Base-by-base conservation (phyloP, 64 coral and sea anemone genomes). In the Pocillopora damicornis region DNA sequence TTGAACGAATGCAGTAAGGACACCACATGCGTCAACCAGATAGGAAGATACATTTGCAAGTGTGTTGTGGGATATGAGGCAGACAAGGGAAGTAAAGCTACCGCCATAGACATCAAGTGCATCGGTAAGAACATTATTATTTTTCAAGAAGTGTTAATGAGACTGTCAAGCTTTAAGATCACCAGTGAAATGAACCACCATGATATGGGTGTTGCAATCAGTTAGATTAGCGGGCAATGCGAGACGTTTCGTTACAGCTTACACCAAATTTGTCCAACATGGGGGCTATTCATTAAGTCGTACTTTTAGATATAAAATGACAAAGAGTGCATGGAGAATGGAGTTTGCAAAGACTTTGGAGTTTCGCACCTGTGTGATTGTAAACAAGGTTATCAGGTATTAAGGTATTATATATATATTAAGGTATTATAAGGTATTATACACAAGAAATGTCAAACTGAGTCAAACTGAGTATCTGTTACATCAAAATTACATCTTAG, bases 1-100 rank as follows among this genome's bases (percentile, higher is more conserved):
- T 26, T 64, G 13, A 35, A 26, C 60, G 36, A 15, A 13, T 81
- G 79, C 17, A 58, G 25, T 15, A 12, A 62, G 2, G 9, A 0
- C 15, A 63, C 79, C 15, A 36, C 9, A 30, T 81, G 79, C 15
- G 79, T 81, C 18, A 81, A 81, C 25, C 22, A 17, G 5, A 8
- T 62, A 62, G 79, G 79, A 11, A 13, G 35, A 30, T 82, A 82
- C 60, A 82, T 60, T 11, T 82, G 79, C 15, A 15, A 66, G 37
- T 82, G 79, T 35, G 35, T 14, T 30, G 5, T 15, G 65, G 79
- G 79, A 37, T 64, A 64, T 17, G 79, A 66, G 65, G 4, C 25
- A 15, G 30, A 26, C 15, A 7, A 30, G 2, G 37, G 8, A 13
- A 16, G 25, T 82, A 35, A 65, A 9, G 35, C 61, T 9, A 64